Base-by-base conservation (phyloP, 2,888 invertebrate genomes). In the Pherbina coryleti region DNA sequence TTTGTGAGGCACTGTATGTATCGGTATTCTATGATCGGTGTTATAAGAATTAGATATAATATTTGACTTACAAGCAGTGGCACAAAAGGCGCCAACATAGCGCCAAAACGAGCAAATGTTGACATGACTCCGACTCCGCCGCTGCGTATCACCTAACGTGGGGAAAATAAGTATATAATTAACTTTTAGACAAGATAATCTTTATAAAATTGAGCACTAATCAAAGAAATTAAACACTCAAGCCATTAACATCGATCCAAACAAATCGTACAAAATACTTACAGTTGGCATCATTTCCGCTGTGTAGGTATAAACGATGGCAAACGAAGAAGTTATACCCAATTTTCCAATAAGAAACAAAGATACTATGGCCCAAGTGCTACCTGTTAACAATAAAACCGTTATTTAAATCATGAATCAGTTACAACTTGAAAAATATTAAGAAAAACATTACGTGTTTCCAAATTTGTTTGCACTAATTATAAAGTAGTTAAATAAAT, bases 291-390 rank as follows among this genome's bases (percentile, higher is more conserved):
- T 86, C 89, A 90, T 90, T 85, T 90, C 90, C 8, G 90, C 89
- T 7, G 89, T 89, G 82, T 93, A 92, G 1, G 93, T 92, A 82
- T 93, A 93, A 44, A 93, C 91, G 5, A 93, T 90, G 0, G 92
- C 92, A 87, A 93, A 93, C 0, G 93, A 91, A 3, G 92, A 91
- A 1, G 93, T 93, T 64, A 93, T 92, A 11, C 92, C 92, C 78
- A 93, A 87, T 86, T 94, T 93, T 73, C 93, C 93, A 64, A 92
- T 85, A 71, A 93, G 89, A 82, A 93, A 93, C 19, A 93, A 86
- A 0, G 90, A 83, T 3, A 92, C 91, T 37, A 92, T 89, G 0
- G 91, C 87, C 92, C 92, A 92, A 44, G 89, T 88, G 53, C 88
- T 84, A 82, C 89, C 92, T 92, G 82, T 25, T 25, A 11, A 49